These are phyloP conservation scores for Rosalia funebris DNA, from an alignment of 2,888 invertebrate species.

Conservation along the genomic window DNA sequence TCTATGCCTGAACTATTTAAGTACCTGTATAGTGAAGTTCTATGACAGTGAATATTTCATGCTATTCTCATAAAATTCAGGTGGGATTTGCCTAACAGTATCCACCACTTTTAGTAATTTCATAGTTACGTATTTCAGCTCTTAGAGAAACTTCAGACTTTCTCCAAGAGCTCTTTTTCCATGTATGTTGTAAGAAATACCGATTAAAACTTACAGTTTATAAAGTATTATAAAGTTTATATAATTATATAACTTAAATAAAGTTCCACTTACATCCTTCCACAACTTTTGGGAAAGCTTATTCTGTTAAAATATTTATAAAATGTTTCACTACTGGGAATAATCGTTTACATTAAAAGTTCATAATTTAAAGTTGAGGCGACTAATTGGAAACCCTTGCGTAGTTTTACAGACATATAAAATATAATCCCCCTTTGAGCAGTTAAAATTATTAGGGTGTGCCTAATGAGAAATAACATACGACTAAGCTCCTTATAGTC, in stretches of 20 bases:
- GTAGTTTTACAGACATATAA: constrained; percentile 13
- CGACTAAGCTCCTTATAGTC: constrained; percentile 29
- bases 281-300: constrained; percentile 8
- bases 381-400: neutral
- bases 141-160: neutral
- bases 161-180: neutral
- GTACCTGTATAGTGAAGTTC: no score
- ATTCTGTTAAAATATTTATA: constrained; percentile 21
- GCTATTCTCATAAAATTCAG: no score
- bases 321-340: constrained; percentile 19
- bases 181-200: neutral
- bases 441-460: neutral
- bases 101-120: no score
- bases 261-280: constrained; percentile 1
- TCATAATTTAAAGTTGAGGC: constrained; percentile 14
- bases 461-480: constrained; percentile 27
- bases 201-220: constrained; percentile 15
- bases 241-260: constrained; percentile 19
- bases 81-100: no score
- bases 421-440: constrained; percentile 18
- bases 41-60: no score
- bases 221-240: constrained; percentile 10
- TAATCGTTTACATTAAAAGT: constrained; percentile 16
- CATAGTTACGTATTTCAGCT: neutral
- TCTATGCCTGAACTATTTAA: no score